Evolutionary conservation across 1,140 invertebrate species (phyloP).

Genomic region (Bombus haemorrhoidalis): DNA sequence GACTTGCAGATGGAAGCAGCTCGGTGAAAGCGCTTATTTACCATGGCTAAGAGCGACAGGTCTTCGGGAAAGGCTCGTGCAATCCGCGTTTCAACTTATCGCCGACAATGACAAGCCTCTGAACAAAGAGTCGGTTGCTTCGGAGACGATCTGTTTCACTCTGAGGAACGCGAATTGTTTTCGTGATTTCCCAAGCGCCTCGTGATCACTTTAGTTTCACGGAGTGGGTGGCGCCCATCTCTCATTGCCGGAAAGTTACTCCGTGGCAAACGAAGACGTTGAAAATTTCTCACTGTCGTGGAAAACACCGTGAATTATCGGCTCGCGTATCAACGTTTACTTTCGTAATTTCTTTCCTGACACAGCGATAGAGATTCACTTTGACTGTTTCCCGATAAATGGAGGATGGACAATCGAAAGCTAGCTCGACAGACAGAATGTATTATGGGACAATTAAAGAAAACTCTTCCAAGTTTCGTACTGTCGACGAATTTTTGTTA

Average conservation of each 20-base stretch:
- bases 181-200: constrained; percentile 64
- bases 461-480: not conserved
- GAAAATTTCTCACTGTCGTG: constrained; percentile 53
- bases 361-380: too few species aligned
- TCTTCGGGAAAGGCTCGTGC: too few species aligned
- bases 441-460: not conserved
- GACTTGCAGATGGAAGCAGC: not conserved
- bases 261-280: constrained; percentile 25
- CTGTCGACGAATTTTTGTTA: not conserved
- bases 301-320: constrained; percentile 34
- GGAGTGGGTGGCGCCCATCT: constrained; percentile 41
- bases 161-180: constrained; percentile 59
- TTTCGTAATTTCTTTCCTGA: not conserved
- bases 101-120: not conserved
- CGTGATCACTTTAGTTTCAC: constrained; percentile 58
- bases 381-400: too few species aligned
- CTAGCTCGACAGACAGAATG: not conserved
- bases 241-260: constrained; percentile 59
- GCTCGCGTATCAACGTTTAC: not conserved
- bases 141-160: constrained; percentile 45
- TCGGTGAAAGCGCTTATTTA: not conserved
- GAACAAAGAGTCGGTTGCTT: constrained; percentile 21
- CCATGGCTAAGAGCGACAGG: not conserved
- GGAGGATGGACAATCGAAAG: too few species aligned
- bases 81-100: constrained; percentile 29